Evolutionary conservation across 2,113 vertebrate genomes (phyloP).

Genomic region (Sus scrofa): T2T-Sscrofa CM000828.6:76615501-76616000

Average conservation of each 20-base stretch:
- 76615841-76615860: slow-evolving; percentile 95
- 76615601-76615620: slow-evolving; percentile 89
- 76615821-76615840: slow-evolving; percentile 94
- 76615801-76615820: slow-evolving; percentile 99
- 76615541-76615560: neutral
- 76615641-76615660: slow-evolving; percentile 91
- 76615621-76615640: slow-evolving; percentile 89
- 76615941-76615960: slow-evolving; percentile 68
- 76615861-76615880: slow-evolving; percentile 83
- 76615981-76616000: neutral
- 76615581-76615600: slow-evolving; percentile 89
- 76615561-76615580: slow-evolving; percentile 69
- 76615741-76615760: slow-evolving; percentile 95
- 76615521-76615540: slow-evolving; percentile 67
- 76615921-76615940: slow-evolving; percentile 91
- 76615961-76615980: neutral
- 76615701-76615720: slow-evolving; percentile 89
- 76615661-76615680: slow-evolving; percentile 87
- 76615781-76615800: slow-evolving; percentile 97
- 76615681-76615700: slow-evolving; percentile 87
- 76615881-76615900: slow-evolving; percentile 87
- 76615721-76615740: slow-evolving; percentile 92
- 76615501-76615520: neutral
- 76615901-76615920: slow-evolving; percentile 90
- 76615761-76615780: slow-evolving; percentile 91